Conservation (phyloP, 2,797 vertebrate genomes). For the Poeciliopsis presidionis region DNA sequence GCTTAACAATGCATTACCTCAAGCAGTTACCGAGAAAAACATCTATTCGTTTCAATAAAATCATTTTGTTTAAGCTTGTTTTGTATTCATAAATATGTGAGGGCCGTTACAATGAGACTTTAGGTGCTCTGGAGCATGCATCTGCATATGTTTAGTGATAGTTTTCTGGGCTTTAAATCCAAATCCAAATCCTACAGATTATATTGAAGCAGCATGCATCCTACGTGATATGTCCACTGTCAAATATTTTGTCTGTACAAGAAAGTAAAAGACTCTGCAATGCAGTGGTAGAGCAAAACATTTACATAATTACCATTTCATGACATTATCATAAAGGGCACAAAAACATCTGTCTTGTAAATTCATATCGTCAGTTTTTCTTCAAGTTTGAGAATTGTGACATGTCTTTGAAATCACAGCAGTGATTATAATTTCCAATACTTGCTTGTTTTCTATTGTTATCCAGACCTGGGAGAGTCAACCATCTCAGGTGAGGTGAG, state of each 20-base stretch:
- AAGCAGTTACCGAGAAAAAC: slow-evolving; percentile 42
- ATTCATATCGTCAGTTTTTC: background rate
- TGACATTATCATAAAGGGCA: slow-evolving; percentile 34
- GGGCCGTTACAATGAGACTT: slow-evolving; percentile 30
- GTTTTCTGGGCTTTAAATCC: slow-evolving; percentile 44
- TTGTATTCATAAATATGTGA: slow-evolving; percentile 52
- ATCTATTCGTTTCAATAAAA: slow-evolving; percentile 57
- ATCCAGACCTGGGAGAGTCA: background rate
- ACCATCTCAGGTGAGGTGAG: background rate
- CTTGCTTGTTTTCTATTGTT: background rate
- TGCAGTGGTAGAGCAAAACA: slow-evolving; percentile 10
- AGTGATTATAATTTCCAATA: background rate
- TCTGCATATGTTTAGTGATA: slow-evolving; percentile 56
- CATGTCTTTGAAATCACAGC: background rate
- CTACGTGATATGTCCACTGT: slow-evolving; percentile 41
- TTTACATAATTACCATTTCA: slow-evolving; percentile 50
- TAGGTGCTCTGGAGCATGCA: slow-evolving; percentile 42
- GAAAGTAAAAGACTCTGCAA: slow-evolving; percentile 32
- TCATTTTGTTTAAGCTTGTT: slow-evolving; percentile 45
- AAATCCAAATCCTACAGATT: slow-evolving; percentile 60
- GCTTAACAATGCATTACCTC: slow-evolving; percentile 57
- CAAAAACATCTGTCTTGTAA: slow-evolving; percentile 35
- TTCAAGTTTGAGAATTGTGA: background rate
- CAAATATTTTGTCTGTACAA: background rate
- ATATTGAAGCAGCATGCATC: slow-evolving; percentile 34